Evolutionary conservation across 2,113 vertebrate genomes (phyloP).

Genomic region (Phoenicopterus ruber): DNA sequence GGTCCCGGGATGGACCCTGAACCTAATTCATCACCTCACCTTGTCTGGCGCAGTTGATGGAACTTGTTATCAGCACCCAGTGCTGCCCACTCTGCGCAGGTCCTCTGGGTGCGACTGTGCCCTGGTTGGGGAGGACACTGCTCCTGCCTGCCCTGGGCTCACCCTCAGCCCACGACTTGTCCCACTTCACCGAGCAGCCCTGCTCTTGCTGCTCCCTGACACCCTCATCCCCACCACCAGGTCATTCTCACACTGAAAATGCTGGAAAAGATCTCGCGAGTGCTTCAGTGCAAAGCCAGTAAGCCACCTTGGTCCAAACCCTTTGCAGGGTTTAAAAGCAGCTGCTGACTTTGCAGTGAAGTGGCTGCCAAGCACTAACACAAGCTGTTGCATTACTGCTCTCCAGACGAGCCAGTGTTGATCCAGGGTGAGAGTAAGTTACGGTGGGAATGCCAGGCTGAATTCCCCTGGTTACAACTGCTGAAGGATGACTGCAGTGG

Average conservation of each 20-base stretch:
- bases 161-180: not conserved
- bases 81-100: not conserved
- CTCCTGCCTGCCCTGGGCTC: not conserved
- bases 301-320: not conserved
- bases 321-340: not conserved
- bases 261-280: not conserved
- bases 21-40: not conserved
- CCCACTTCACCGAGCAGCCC: too few species aligned
- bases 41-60: not conserved
- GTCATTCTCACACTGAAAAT: not conserved
- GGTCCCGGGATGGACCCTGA: not conserved
- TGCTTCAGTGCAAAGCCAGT: not conserved
- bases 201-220: not conserved
- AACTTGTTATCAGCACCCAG: not conserved
- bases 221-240: not conserved
- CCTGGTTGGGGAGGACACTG: fast-evolving
- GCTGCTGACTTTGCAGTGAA: not conserved
- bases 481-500: not conserved
- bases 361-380: not conserved
- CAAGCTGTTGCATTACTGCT: fast-evolving
- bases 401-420: not conserved
- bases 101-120: not conserved
- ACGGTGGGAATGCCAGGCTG: not conserved
- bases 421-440: not conserved
- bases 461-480: not conserved